phyloP scores from a whole-genome alignment of 37 sponge, comb jelly and placozoan genomes.

The Lycopodina hypogea region DNA sequence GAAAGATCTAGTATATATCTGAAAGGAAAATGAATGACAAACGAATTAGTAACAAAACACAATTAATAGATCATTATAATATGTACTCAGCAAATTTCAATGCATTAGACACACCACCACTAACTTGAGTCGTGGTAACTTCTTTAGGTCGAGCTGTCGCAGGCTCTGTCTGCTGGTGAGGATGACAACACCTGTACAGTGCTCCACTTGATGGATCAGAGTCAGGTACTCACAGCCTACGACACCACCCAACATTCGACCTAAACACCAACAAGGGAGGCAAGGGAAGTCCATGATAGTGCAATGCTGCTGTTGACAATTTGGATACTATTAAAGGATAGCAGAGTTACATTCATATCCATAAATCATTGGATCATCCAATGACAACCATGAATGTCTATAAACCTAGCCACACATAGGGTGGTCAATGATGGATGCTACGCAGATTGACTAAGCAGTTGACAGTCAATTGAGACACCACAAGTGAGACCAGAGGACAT shows the following conservation, averaged over 20 bases:
- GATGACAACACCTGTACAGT: conserved; percentile 29
- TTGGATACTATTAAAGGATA: no score
- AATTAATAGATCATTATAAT: background rate
- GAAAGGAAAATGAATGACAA: background rate
- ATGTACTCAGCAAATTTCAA: background rate
- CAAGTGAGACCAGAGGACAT: no score
- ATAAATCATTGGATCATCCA: no score
- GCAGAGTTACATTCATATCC: no score
- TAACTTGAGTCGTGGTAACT: conserved; percentile 45
- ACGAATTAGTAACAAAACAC: background rate
- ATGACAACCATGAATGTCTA: no score
- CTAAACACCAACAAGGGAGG: background rate
- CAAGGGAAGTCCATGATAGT: no score
- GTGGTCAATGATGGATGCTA: no score
- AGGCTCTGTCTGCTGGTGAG: conserved; percentile 23
- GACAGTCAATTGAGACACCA: no score
- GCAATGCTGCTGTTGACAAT: no score
- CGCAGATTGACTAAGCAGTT: no score
- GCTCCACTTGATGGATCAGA: conserved; percentile 41
- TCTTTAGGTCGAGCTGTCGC: conserved; percentile 35
- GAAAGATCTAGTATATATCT: conserved; percentile 44
- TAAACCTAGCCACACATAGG: no score
- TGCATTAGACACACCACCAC: background rate
- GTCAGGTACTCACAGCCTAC: conserved; percentile 50
- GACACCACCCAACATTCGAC: conserved; percentile 19